These are phyloP conservation scores for Caerostris extrusa DNA, from an alignment of 1,140 invertebrate species.

Conservation along the genomic window DNA sequence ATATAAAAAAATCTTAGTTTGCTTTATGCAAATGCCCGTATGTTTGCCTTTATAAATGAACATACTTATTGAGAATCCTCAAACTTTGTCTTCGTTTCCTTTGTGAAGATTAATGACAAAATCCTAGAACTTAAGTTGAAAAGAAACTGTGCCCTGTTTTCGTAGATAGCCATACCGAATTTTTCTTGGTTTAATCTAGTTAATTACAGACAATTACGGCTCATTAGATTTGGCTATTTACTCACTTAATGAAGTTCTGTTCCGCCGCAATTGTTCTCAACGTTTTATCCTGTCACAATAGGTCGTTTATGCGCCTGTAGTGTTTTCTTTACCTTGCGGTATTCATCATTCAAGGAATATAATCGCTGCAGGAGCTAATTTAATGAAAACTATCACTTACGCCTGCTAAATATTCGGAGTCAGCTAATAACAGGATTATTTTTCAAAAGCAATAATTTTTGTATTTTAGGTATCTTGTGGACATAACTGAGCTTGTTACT, in stretches of 20 bases:
- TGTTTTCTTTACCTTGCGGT: background rate
- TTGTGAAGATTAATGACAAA: conserved; percentile 8
- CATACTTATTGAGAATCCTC: background rate
- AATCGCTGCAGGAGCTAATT: conserved; percentile 31
- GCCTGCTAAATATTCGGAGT: background rate
- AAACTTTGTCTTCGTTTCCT: background rate
- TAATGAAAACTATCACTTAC: conserved; percentile 15
- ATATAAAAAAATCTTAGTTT: too few relatives aligned
- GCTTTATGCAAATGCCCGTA: background rate
- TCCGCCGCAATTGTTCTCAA: conserved; percentile 31
- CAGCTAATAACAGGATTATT: background rate
- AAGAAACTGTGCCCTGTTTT: background rate
- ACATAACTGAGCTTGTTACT: background rate
- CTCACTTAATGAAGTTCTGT: conserved; percentile 37
- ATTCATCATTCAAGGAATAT: background rate
- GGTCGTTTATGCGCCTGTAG: background rate
- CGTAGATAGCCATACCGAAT: background rate
- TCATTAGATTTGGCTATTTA: conserved; percentile 42
- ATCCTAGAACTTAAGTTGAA: background rate
- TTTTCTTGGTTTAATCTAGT: conserved; percentile 21
- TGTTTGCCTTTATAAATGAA: background rate
- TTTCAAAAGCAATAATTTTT: background rate
- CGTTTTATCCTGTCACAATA: conserved; percentile 39
- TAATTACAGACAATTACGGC: conserved; percentile 46
- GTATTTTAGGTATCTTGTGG: background rate